phyloP scores from a whole-genome alignment of 1,140 invertebrate genomes.

The Elymnias hypermnestra region DNA sequence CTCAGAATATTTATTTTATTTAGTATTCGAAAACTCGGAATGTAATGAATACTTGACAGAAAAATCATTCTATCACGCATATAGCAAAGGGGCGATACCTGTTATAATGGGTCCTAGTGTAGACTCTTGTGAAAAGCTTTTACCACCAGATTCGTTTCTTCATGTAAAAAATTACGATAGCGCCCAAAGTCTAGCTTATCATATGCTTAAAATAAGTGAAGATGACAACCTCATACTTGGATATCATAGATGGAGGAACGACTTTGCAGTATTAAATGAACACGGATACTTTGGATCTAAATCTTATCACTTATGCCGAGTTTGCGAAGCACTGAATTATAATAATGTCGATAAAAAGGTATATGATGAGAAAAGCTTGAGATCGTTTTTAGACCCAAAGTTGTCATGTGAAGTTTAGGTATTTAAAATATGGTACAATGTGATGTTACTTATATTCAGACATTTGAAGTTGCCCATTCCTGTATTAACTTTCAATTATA shows the following conservation, averaged over 20 bases:
- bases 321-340: conserved; percentile 87
- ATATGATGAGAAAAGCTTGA: conserved; percentile 52
- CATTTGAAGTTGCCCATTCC: no score
- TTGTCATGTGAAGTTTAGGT: conserved; percentile 15
- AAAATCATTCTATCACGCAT: conserved; percentile 82
- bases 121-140: conserved; percentile 70
- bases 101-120: conserved; percentile 80
- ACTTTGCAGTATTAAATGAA: conserved; percentile 83
- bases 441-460: no score
- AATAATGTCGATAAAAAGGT: conserved; percentile 72
- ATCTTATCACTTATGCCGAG: conserved; percentile 86
- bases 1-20: conserved; percentile 83
- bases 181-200: conserved; percentile 77
- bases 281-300: conserved; percentile 82
- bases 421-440: no score
- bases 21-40: conserved; percentile 85
- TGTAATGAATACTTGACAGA: conserved; percentile 85
- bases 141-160: conserved; percentile 83
- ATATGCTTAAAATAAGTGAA: conserved; percentile 72
- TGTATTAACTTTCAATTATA: no score
- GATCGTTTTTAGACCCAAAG: conserved; percentile 31
- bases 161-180: conserved; percentile 84
- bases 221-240: conserved; percentile 33
- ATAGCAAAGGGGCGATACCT: conserved; percentile 80
- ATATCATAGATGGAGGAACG: conserved; percentile 83